phyloP scores from a whole-genome alignment of 2,888 invertebrate species.

The Neoaliturus tenellus region DNA sequence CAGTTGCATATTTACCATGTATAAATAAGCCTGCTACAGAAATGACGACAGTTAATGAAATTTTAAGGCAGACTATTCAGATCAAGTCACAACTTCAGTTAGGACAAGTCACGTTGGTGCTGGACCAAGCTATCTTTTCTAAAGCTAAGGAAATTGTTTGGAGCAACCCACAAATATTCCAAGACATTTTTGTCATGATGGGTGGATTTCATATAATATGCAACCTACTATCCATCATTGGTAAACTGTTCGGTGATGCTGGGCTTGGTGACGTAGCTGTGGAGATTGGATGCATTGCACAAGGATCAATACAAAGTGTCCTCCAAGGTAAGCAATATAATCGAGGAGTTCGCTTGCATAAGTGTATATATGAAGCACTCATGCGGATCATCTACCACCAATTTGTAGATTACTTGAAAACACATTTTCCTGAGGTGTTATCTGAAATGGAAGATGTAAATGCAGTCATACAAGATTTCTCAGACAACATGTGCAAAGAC shows the following conservation, averaged over 20 bases:
- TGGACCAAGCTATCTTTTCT: conserved; percentile 19
- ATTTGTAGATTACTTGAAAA: conserved; percentile 9
- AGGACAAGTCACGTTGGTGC: conserved; percentile 15
- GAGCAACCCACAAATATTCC: neutral
- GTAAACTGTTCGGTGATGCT: neutral
- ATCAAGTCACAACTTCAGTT: conserved; percentile 15
- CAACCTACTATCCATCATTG: conserved; percentile 8
- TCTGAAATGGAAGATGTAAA: conserved; percentile 7
- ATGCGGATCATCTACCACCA: neutral
- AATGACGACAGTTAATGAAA: conserved; percentile 24
- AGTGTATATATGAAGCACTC: conserved; percentile 31
- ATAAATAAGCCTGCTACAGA: conserved; percentile 37
- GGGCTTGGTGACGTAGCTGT: neutral
- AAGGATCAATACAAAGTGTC: neutral
- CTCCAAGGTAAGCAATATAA: conserved; percentile 9
- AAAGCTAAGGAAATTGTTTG: conserved; percentile 26
- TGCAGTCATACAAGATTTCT: neutral
- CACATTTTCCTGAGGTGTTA: conserved; percentile 17
- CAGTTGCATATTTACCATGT: conserved; percentile 15
- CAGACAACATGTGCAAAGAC: conserved; percentile 20
- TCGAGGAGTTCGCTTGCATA: conserved; percentile 25
- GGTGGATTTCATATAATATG: conserved; percentile 35
- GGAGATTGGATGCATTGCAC: conserved; percentile 5
- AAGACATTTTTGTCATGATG: conserved; percentile 11
- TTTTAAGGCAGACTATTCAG: neutral